phyloP scores from a whole-genome alignment of 2,113 vertebrate genomes.

The Macrotus californicus region DNA sequence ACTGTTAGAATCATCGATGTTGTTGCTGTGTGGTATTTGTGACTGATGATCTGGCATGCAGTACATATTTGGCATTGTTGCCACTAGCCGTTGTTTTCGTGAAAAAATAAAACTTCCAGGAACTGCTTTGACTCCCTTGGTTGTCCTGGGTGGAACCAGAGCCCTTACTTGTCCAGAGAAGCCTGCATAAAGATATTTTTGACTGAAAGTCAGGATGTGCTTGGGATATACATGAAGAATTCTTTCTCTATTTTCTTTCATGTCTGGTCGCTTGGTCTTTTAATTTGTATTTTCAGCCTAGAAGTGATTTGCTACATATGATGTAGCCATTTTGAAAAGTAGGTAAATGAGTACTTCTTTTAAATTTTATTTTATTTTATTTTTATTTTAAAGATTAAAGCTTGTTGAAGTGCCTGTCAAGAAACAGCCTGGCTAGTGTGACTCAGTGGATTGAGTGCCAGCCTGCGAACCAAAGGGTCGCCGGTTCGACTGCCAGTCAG shows the following conservation, averaged over 20 bases:
- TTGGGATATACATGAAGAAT: not conserved
- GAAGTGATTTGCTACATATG: not conserved
- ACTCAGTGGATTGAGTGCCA: no score
- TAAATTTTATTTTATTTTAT: not conserved
- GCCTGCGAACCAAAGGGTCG: no score
- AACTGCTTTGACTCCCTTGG: not conserved
- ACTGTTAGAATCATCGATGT: not conserved
- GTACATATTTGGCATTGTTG: not conserved
- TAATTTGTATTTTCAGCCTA: not conserved
- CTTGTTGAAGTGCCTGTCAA: not conserved
- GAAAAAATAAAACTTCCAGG: not conserved
- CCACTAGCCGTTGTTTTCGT: not conserved
- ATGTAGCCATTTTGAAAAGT: slow-evolving; percentile 4
- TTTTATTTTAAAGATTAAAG: not conserved
- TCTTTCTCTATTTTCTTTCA: slow-evolving; percentile 7
- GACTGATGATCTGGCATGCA: not conserved
- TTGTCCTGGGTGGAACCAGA: not conserved
- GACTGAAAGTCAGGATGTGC: not conserved
- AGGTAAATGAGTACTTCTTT: not conserved
- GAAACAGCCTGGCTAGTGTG: not conserved
- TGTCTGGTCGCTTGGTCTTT: not conserved
- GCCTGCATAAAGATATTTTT: not conserved
- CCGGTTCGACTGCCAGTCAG: no score
- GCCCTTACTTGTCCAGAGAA: not conserved
- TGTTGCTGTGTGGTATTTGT: not conserved